phyloP scores from a whole-genome alignment of 2,797 vertebrate species.

The Danio kyathit region DNA sequence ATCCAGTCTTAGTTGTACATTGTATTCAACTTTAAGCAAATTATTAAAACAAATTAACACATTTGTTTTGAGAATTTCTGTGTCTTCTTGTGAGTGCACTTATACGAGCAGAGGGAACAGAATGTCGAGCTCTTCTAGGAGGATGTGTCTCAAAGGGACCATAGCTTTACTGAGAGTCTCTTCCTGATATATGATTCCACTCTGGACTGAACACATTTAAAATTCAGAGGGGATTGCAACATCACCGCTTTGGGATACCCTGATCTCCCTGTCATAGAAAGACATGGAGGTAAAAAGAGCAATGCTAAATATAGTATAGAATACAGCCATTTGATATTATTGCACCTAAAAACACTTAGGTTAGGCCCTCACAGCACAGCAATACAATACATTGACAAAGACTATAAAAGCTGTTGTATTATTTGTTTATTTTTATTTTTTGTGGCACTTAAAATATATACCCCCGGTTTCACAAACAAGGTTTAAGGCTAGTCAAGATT shows the following conservation, averaged over 20 bases:
- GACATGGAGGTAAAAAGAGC: neutral
- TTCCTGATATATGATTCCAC: slow-evolving; percentile 30
- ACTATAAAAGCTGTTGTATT: neutral
- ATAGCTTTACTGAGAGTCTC: slow-evolving; percentile 42
- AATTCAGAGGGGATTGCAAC: slow-evolving; percentile 24
- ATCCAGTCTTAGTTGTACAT: neutral
- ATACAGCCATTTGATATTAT: neutral
- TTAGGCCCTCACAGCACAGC: neutral
- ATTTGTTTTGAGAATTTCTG: slow-evolving; percentile 13
- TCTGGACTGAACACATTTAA: slow-evolving; percentile 16
- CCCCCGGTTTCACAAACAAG: no score
- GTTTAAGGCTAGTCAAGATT: no score
- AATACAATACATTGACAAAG: neutral
- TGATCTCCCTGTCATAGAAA: neutral
- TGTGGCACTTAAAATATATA: neutral
- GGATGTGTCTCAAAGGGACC: slow-evolving; percentile 14
- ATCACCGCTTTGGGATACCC: slow-evolving; percentile 1
- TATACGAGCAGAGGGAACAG: slow-evolving; percentile 7
- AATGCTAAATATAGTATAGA: neutral
- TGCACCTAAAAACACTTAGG: neutral
- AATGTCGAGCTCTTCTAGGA: slow-evolving; percentile 10
- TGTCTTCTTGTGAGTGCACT: slow-evolving; percentile 29
- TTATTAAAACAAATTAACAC: slow-evolving; percentile 8
- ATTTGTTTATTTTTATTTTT: neutral
- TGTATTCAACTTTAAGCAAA: neutral